Evolutionary conservation across 2,797 vertebrate genomes (phyloP).

Genomic region (Chromobotia macracanthus): DNA sequence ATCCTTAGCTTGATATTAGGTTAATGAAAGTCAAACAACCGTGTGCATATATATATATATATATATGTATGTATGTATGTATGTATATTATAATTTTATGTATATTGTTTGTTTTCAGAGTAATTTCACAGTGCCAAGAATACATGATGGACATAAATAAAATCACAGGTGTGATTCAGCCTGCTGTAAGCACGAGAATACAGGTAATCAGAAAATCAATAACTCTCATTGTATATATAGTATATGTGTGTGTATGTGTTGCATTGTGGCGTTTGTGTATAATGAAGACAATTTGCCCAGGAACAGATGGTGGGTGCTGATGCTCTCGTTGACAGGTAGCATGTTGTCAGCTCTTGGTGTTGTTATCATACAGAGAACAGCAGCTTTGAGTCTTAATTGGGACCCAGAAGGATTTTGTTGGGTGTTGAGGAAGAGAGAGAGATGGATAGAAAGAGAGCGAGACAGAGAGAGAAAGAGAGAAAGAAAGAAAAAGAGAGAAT

Average conservation of each 20-base stretch:
- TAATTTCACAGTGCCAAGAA: neutral
- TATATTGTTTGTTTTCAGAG: slow-evolving; percentile 17
- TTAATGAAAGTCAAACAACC: too few relatives aligned
- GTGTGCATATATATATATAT: too few relatives aligned
- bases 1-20: too few relatives aligned
- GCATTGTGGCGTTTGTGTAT: slow-evolving; percentile 78
- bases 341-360: slow-evolving; percentile 87
- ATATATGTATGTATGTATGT: too few relatives aligned
- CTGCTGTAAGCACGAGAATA: neutral
- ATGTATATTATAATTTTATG: slow-evolving; percentile 58
- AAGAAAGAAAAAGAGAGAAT: slow-evolving; percentile 54
- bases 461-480: slow-evolving; percentile 49
- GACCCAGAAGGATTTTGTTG: slow-evolving; percentile 89
- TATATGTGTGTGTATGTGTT: slow-evolving; percentile 60
- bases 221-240: neutral
- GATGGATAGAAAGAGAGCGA: slow-evolving; percentile 51
- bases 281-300: slow-evolving; percentile 84
- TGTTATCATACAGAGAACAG: slow-evolving; percentile 89
- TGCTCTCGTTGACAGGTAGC: slow-evolving; percentile 92
- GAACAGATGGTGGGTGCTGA: slow-evolving; percentile 91
- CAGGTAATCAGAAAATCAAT: neutral
- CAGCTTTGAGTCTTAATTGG: slow-evolving; percentile 93
- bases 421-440: slow-evolving; percentile 65
- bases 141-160: neutral
- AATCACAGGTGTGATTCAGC: too few relatives aligned